Evolutionary conservation across 2,797 vertebrate genomes (phyloP), one percentile per base, ranked within the genome.

Genomic region (Paramormyrops hopkinsi): DNA sequence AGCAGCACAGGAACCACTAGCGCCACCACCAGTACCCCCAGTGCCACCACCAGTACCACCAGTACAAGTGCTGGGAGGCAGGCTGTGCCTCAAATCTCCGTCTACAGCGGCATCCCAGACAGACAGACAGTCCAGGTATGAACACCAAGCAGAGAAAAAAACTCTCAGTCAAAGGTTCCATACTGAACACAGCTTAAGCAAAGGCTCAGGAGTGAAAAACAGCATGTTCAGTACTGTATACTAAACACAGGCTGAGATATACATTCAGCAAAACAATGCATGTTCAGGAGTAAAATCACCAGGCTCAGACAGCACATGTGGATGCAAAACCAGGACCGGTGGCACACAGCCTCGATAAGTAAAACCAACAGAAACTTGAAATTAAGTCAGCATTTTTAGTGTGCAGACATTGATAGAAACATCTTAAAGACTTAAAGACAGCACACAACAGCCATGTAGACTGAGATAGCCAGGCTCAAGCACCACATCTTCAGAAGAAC

Each of bases 121-220:
- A 95, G 96, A 48, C 97, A 97, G 91, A 96, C 96, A 0, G 96
- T 97, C 88, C 97, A 97, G 97, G 97, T 97, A 92, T 44, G 53
- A 14, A 33, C 2, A 48, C 41, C 41, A 8, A 92, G 56, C 84
- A 91, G 69, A 44, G 90, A 65, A 19, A 82, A 86, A 29, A 9
- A 79, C 88, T 37, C 73, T 41, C 89, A 88, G 6, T 14, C 19
- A 88, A 19, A 90, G 25, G 41, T 84, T 29, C 46, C 3, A 41
- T 37, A 14, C 11, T 37, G 29, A 73, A 73, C 11, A 73, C 65
- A 17, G 65, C 29, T 33, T 37, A 37, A 73, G 14, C 29, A 33
- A 12, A 33, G 29, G 29, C 22, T 22, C 62, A 4, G 22, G 59
- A 22, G 62, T 25, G 22, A n/a, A 65, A 65, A 11, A 29, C 62